A percentile compares a stretch with the other conserved stretches of the same genome.
Conservation (phyloP, 2,797 vertebrate species). For the Dallia pectoralis region DNA sequence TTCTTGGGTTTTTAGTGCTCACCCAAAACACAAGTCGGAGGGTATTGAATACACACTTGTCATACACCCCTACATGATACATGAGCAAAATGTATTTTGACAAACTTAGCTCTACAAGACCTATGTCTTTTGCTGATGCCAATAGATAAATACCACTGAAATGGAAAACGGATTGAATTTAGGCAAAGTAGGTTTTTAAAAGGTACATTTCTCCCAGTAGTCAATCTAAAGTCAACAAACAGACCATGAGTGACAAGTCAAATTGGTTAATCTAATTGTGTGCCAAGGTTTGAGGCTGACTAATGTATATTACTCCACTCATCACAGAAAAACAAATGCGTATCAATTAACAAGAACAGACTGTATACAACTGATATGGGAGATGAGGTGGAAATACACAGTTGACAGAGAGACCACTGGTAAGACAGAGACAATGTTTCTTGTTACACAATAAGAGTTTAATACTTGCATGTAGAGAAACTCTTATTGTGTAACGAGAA, state of each 20-base stretch:
- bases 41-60: slow-evolving; percentile 80
- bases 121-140: slow-evolving; percentile 76
- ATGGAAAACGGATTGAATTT: slow-evolving; percentile 78
- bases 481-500: no score
- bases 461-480: no score
- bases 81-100: slow-evolving; percentile 84
- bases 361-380: slow-evolving; percentile 11
- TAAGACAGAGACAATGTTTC: not conserved
- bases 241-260: slow-evolving; percentile 81
- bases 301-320: slow-evolving; percentile 66
- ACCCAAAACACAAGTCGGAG: slow-evolving; percentile 80
- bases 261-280: slow-evolving; percentile 88
- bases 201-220: slow-evolving; percentile 72
- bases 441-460: no score
- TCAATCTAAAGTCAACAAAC: slow-evolving; percentile 91
- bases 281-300: slow-evolving; percentile 68
- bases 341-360: slow-evolving; percentile 46
- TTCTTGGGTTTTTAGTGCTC: slow-evolving; percentile 68
- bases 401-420: slow-evolving; percentile 2
- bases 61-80: slow-evolving; percentile 71
- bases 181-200: slow-evolving; percentile 76
- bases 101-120: slow-evolving; percentile 78
- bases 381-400: no score
- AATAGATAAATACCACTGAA: slow-evolving; percentile 79
- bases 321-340: slow-evolving; percentile 22